Evolutionary conservation across 2,113 vertebrate genomes (phyloP).

Genomic region (Dipodomys merriami): DNA sequence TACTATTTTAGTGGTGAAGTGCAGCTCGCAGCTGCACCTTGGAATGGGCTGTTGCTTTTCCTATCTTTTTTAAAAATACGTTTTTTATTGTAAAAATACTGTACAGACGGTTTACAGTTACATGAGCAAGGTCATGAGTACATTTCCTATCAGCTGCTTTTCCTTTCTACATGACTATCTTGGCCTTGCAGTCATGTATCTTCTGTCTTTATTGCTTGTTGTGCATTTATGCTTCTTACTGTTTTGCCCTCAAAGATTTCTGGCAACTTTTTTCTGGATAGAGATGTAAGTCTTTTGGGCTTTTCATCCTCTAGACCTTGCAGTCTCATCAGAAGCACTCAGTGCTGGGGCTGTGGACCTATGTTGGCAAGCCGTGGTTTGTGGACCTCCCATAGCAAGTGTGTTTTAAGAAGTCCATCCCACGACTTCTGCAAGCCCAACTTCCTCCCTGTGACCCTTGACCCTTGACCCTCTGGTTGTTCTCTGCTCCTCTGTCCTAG

Average conservation of each 20-base stretch:
- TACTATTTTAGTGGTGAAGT: background rate
- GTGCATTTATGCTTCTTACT: background rate
- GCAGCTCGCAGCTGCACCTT: background rate
- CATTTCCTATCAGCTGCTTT: background rate
- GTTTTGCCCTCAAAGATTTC: background rate
- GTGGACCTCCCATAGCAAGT: background rate
- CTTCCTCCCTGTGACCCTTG: background rate
- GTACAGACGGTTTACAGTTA: too few relatives aligned
- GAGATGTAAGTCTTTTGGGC: background rate
- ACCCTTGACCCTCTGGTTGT: background rate
- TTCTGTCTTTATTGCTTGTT: slow-evolving; percentile 8
- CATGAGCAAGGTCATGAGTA: too few relatives aligned
- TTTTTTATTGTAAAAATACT: too few relatives aligned
- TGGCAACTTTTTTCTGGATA: background rate
- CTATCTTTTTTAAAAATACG: too few relatives aligned
- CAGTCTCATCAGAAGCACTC: background rate
- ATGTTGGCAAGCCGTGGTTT: background rate
- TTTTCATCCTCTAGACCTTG: background rate
- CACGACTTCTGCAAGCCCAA: background rate
- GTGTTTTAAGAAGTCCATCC: background rate
- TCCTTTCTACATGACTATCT: background rate
- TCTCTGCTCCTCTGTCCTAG: background rate
- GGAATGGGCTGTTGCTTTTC: background rate
- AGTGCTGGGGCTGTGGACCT: background rate
- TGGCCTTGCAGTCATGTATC: background rate